Base-by-base conservation (phyloP, 2,797 vertebrate genomes). In the Phoxinus dragarum region DNA sequence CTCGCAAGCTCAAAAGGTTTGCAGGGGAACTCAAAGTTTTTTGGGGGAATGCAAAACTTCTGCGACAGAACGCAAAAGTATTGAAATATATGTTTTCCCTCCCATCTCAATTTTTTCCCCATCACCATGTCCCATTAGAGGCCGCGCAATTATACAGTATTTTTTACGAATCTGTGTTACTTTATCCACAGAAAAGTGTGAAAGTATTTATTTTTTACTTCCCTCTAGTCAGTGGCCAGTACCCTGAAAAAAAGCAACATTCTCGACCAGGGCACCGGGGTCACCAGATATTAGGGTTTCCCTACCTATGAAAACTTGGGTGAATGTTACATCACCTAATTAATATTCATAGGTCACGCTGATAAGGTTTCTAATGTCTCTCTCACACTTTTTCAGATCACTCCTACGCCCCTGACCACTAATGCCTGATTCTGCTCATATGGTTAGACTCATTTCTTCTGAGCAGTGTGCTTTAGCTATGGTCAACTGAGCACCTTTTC, bases 401-500 rank as follows among this genome's bases (percentile, higher is more conserved):
- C 54, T n/a, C 4, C 47, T 27, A 69, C 47, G 17, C 44, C 49
- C 7, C 66, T 71, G 23, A 71, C 44, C 66, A 56, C 66, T 56
- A 71, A 49, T 34, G 31, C 31, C 78, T 49, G n/a, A 68, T 80
- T 80, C 19, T 66, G 42, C 27, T 66, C 68, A 80, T 52, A 36
- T 67, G 27, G 31, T 52, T 52, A 40, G 31, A 81, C 47, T 81
- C 23, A 84, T 84, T 82, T 73, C 16, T 40, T 47, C 38, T 47
- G 21, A 61, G 76, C 31, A 14, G 49, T 73, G 27, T 69, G 36
- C 59, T 76, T 36, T 64, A 16, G 71, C 34, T 21, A 27, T 77
- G 74, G 66, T 85, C 54, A 85, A 49, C 40, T 54, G 69, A 85
- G 69, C 68, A 66, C 56, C 10, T 64, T 73, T 73, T 64, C 67